phyloP scores from a whole-genome alignment of 2,797 vertebrate species.

The Malurus splendens region DNA sequence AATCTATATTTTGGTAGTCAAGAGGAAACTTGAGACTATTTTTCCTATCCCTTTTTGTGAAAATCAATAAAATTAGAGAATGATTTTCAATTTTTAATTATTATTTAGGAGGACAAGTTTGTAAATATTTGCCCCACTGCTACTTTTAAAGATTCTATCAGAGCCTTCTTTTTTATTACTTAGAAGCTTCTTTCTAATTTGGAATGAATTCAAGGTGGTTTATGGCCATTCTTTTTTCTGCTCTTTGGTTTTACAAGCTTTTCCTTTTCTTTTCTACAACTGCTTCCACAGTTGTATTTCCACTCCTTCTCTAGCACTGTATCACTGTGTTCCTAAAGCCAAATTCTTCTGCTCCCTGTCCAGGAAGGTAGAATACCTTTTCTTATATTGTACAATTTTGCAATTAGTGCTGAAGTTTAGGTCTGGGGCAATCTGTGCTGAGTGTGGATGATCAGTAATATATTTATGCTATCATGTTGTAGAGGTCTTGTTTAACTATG shows the following conservation, averaged over 20 bases:
- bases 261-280: not conserved
- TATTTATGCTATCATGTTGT: not conserved
- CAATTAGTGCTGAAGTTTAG: not conserved
- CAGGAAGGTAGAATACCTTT: not conserved
- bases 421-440: not conserved
- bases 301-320: not conserved
- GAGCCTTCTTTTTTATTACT: not conserved
- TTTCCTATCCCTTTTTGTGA: not conserved
- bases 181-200: not conserved
- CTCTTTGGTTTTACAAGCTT: not conserved
- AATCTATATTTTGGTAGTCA: not conserved
- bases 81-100: not conserved
- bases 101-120: not conserved
- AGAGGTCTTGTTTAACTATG: not conserved
- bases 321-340: not conserved
- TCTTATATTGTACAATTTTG: not conserved
- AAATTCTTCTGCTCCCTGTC: not conserved
- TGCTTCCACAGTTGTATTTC: not conserved
- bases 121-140: accelerated
- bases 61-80: not conserved
- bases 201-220: not conserved
- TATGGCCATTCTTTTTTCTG: not conserved
- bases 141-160: not conserved
- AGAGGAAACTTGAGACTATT: not conserved
- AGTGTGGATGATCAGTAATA: not conserved